A percentile compares a stretch with the other conserved stretches of the same genome.
These are phyloP conservation scores for Clivina fossor DNA, from an alignment of 2,888 invertebrate species.

Conservation along the genomic window DNA sequence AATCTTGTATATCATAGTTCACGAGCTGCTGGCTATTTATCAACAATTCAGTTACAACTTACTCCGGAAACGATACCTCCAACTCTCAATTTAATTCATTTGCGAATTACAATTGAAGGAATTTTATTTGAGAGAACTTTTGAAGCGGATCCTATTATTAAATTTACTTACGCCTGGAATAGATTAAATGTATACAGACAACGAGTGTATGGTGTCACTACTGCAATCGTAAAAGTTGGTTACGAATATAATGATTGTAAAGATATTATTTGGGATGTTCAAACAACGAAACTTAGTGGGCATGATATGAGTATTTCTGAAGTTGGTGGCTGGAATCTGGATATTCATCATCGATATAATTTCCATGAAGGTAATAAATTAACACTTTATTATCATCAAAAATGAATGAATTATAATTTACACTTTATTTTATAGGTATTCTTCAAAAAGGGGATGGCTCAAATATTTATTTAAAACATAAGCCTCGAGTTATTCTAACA, in stretches of 20 bases:
- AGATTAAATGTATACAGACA: slow-evolving; percentile 93
- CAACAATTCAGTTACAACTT: slow-evolving; percentile 87
- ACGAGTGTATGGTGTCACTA: slow-evolving; percentile 94
- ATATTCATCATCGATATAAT: slow-evolving; percentile 97
- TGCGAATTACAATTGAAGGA: slow-evolving; percentile 92
- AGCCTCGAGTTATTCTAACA: slow-evolving; percentile 87
- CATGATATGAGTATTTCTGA: slow-evolving; percentile 97
- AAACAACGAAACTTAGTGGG: slow-evolving; percentile 92
- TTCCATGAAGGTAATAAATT: slow-evolving; percentile 90
- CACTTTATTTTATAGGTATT: slow-evolving; percentile 64
- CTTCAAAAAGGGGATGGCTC: slow-evolving; percentile 97
- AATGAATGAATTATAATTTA: neutral
- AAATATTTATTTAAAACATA: slow-evolving; percentile 90
- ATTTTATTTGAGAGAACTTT: slow-evolving; percentile 90
- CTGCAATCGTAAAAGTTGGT: slow-evolving; percentile 92
- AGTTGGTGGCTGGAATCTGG: slow-evolving; percentile 96
- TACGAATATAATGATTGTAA: slow-evolving; percentile 94
- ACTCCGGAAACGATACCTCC: slow-evolving; percentile 83
- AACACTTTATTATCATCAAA: slow-evolving; percentile 4
- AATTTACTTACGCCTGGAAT: slow-evolving; percentile 98
- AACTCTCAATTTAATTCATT: slow-evolving; percentile 82
- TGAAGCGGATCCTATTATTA: slow-evolving; percentile 95
- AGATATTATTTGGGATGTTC: slow-evolving; percentile 93
- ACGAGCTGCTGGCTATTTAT: slow-evolving; percentile 88
- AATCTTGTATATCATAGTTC: slow-evolving; percentile 96